Evolutionary conservation across 2,888 invertebrate species (phyloP).

Genomic region (Andrena bucephala): DNA sequence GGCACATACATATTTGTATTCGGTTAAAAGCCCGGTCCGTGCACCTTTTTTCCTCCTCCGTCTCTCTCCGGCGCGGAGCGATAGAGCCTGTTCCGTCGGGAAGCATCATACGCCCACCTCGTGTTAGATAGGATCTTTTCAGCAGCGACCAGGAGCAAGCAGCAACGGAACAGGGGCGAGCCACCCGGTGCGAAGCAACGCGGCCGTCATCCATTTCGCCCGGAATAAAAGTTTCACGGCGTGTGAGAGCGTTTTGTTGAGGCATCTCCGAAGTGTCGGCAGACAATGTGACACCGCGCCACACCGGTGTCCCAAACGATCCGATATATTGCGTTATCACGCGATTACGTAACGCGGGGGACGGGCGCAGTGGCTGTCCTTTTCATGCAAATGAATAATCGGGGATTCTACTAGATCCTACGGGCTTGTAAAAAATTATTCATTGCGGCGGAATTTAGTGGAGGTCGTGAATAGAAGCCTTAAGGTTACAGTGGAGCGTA

Average conservation of each 20-base stretch:
- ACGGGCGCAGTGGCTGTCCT: background rate
- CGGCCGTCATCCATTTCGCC: conserved; percentile 64
- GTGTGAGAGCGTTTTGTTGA: conserved; percentile 55
- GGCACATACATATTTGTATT: conserved; percentile 64
- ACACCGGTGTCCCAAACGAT: conserved; percentile 18
- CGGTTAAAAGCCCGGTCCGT: conserved; percentile 45
- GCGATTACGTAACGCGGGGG: conserved; percentile 22
- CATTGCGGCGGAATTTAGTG: background rate
- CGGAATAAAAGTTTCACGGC: conserved; percentile 64
- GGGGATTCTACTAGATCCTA: background rate
- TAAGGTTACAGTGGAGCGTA: background rate
- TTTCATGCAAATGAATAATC: conserved; percentile 13
- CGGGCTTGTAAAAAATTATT: background rate
- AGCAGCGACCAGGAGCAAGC: conserved; percentile 42
- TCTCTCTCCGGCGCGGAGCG: background rate
- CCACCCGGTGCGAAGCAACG: conserved; percentile 64
- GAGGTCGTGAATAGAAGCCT: background rate
- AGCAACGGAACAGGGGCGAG: conserved; percentile 56
- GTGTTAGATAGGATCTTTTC: conserved; percentile 68
- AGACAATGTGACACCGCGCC: conserved; percentile 50
- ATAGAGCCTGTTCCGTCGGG: conserved; percentile 51
- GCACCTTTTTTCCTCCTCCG: conserved; percentile 17
- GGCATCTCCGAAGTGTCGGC: conserved; percentile 59
- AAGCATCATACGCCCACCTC: conserved; percentile 68
- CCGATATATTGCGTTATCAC: conserved; percentile 29